These are phyloP conservation scores for Channa maculata DNA, from an alignment of 2,113 vertebrate genomes.

Conservation along the genomic window DNA sequence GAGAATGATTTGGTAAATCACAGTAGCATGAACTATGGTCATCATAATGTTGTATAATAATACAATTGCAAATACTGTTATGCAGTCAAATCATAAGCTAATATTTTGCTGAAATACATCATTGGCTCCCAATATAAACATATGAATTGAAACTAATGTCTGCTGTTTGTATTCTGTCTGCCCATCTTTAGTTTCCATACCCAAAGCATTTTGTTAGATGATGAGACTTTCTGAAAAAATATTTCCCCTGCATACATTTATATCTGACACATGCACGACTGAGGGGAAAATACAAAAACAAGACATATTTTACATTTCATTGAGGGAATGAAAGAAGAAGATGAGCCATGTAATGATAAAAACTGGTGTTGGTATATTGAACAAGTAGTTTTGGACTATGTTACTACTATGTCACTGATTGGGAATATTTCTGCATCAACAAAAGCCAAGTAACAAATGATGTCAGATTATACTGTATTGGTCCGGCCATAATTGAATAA, in stretches of 20 bases:
- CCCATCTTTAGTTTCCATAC: not conserved
- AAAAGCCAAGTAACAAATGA: no score
- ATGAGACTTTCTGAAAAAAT: conserved; percentile 3
- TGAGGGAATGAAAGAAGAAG: not conserved
- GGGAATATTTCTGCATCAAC: no score
- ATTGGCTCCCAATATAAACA: not conserved
- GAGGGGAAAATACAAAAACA: not conserved
- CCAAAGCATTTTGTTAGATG: conserved; percentile 3
- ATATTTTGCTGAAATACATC: not conserved
- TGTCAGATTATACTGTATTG: no score
- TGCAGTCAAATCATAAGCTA: conserved; percentile 8
- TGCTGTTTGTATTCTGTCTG: not conserved
- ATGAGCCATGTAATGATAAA: not conserved
- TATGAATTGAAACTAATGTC: conserved; percentile 7
- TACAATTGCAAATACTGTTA: conserved; percentile 1
- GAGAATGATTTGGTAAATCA: not conserved
- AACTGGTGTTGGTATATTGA: no score
- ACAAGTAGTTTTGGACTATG: no score
- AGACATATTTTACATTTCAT: not conserved
- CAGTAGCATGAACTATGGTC: not conserved
- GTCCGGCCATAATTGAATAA: no score
- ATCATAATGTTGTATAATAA: not conserved
- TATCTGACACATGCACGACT: not conserved
- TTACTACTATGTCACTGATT: no score
- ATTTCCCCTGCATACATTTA: conserved; percentile 10